Conservation (phyloP, 2,113 vertebrate genomes). For the Amazona vittata region DNA sequence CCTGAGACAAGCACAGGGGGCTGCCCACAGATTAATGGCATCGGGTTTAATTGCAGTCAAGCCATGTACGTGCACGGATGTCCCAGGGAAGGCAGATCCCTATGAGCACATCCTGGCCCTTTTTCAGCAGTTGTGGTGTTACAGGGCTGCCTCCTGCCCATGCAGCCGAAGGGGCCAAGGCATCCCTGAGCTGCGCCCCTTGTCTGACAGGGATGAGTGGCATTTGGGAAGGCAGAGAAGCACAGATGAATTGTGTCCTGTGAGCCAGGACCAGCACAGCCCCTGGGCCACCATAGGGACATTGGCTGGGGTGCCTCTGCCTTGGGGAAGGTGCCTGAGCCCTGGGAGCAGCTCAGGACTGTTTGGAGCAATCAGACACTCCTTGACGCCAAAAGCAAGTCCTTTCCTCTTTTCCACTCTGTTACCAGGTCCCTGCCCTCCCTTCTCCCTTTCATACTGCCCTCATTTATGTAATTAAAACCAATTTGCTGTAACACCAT, state of each 20-base stretch:
- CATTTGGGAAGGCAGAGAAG: not conserved
- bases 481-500: not conserved
- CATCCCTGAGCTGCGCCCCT: rapidly evolving
- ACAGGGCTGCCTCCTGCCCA: not conserved
- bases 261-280: not conserved
- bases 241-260: not conserved
- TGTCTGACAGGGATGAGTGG: rapidly evolving
- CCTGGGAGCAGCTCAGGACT: not conserved
- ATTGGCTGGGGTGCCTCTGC: not conserved
- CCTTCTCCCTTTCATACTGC: not conserved
- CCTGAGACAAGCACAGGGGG: not conserved
- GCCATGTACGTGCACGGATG: not conserved
- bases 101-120: not conserved
- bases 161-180: rapidly evolving
- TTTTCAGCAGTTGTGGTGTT: rapidly evolving
- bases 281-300: not conserved
- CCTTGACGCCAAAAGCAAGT: not conserved
- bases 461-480: not conserved
- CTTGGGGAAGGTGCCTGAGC: rapidly evolving
- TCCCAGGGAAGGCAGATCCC: not conserved
- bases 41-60: not conserved
- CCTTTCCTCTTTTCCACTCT: not conserved
- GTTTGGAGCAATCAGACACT: not conserved
- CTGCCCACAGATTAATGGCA: rapidly evolving
- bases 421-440: not conserved